phyloP scores from a whole-genome alignment of 2,888 invertebrate species.

The Sinhomidia bicolor region DNA sequence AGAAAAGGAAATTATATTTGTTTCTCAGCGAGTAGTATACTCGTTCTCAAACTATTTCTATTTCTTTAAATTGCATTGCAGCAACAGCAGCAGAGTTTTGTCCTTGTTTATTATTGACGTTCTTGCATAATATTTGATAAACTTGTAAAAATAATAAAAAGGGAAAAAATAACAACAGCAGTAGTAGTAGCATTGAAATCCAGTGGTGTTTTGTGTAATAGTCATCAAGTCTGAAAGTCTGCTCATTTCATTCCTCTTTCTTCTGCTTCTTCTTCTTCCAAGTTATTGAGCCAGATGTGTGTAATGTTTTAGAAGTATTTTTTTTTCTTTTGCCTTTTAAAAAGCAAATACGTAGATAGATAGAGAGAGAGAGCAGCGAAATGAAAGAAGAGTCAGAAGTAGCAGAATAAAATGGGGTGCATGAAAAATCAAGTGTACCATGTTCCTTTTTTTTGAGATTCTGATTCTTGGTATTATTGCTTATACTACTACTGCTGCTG shows the following conservation, averaged over 20 bases:
- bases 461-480: no score
- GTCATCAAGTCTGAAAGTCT: slow-evolving; percentile 23
- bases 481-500: slow-evolving; percentile 2
- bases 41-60: not conserved
- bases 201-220: slow-evolving; percentile 37
- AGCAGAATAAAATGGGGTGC: slow-evolving; percentile 53
- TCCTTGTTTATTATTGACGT: not conserved
- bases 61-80: not conserved
- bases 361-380: not conserved
- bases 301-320: slow-evolving; percentile 71
- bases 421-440: slow-evolving; percentile 62
- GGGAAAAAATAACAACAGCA: not conserved
- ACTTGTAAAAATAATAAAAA: not conserved
- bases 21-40: not conserved
- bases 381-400: not conserved
- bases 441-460: slow-evolving; percentile 22
- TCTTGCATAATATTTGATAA: not conserved
- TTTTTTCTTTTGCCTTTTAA: slow-evolving; percentile 35
- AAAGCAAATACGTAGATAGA: slow-evolving; percentile 14
- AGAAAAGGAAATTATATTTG: not conserved
- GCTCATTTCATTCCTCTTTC: slow-evolving; percentile 57
- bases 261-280: no score
- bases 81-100: no score
- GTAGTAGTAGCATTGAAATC: slow-evolving; percentile 9
- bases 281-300: slow-evolving; percentile 75